These are phyloP conservation scores for Takifugu bimaculatus DNA, from an alignment of 2,113 vertebrate species.

Conservation along the genomic window DNA sequence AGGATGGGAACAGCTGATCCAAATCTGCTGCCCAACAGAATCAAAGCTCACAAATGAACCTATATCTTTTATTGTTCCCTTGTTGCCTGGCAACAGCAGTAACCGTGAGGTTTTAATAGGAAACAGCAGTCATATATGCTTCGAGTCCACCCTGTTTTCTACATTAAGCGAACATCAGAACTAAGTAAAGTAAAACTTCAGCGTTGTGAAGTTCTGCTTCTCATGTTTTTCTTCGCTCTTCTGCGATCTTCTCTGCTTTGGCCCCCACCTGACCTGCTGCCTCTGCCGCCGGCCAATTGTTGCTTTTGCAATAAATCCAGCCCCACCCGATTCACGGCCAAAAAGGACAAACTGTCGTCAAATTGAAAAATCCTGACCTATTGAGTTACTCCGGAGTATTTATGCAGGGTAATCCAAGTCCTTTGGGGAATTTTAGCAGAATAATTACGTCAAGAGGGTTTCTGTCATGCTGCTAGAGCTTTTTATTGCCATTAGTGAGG, in stretches of 20 bases:
- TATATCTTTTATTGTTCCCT: not conserved
- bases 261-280: conserved; percentile 8
- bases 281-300: conserved; percentile 31
- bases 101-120: not conserved
- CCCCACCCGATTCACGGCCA: conserved; percentile 34
- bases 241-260: conserved; percentile 11
- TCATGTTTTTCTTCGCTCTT: not conserved
- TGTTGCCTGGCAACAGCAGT: too few species aligned
- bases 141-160: too few species aligned
- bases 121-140: not conserved
- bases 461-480: conserved; percentile 55
- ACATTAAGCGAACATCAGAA: too few species aligned
- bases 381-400: conserved; percentile 65
- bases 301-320: conserved; percentile 57
- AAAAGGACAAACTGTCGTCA: conserved; percentile 38
- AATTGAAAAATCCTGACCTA: conserved; percentile 53
- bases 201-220: not conserved
- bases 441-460: conserved; percentile 67
- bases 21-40: not conserved
- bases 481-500: conserved; percentile 55
- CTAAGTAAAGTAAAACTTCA: too few species aligned
- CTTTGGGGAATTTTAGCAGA: conserved; percentile 49
- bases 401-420: conserved; percentile 62
- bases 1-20: not conserved
- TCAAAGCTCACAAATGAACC: not conserved